Evolutionary conservation across 2,797 vertebrate genomes (phyloP).

Genomic region (Margarornis squamiger): DNA sequence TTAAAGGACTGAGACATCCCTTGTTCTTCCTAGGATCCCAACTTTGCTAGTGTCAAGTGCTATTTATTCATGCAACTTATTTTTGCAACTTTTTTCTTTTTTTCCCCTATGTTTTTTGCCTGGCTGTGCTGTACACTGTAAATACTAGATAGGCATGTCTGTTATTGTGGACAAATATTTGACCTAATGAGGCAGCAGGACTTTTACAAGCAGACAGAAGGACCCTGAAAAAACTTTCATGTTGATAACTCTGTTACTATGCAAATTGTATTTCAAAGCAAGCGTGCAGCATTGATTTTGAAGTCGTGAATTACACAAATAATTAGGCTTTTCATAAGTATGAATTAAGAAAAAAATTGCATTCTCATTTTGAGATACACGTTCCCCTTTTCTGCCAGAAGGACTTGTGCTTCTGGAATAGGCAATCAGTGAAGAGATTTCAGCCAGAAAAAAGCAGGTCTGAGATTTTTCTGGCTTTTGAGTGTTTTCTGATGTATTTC

Average conservation of each 20-base stretch:
- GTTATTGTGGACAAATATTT: not conserved
- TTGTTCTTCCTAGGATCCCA: not conserved
- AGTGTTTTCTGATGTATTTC: not conserved
- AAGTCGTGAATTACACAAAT: not conserved
- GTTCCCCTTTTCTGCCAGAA: not conserved
- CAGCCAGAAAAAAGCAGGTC: not conserved
- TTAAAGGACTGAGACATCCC: not conserved
- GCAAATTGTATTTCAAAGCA: not conserved
- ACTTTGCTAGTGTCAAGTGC: not conserved
- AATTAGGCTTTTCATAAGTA: not conserved
- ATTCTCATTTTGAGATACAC: not conserved
- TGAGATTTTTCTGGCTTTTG: not conserved
- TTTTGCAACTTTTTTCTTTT: not conserved
- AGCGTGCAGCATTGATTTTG: not conserved
- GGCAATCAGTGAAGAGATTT: not conserved
- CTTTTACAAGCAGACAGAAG: not conserved
- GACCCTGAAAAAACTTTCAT: not conserved
- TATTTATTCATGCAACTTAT: not conserved
- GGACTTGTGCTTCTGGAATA: not conserved
- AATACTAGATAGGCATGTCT: not conserved
- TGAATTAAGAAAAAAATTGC: not conserved
- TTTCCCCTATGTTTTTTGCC: fast-evolving
- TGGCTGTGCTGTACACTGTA: not conserved
- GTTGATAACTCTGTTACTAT: not conserved
- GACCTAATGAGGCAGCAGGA: not conserved